These are phyloP conservation scores for Campoplex capitator DNA, from an alignment of 2,888 invertebrate genomes.

Conservation along the genomic window DNA sequence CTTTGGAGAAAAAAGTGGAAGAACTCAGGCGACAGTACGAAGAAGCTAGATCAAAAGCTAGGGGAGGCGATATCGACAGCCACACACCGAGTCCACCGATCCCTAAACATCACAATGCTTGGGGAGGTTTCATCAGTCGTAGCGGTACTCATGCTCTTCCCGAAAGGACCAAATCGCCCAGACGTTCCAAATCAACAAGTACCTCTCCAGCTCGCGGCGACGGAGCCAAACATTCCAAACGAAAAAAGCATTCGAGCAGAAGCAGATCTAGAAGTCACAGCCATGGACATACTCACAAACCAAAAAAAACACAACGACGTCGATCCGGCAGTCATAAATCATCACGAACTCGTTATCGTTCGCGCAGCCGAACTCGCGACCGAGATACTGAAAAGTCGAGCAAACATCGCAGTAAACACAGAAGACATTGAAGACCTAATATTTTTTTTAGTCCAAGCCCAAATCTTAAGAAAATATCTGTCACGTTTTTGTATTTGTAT, in stretches of 20 bases:
- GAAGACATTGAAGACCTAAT: conserved; percentile 75
- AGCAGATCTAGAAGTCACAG: conserved; percentile 84
- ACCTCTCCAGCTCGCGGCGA: conserved; percentile 80
- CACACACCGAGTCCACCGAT: conserved; percentile 85
- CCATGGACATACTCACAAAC: conserved; percentile 82
- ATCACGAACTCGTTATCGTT: conserved; percentile 81
- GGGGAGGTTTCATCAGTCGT: conserved; percentile 89
- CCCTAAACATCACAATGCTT: conserved; percentile 88
- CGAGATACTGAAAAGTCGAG: conserved; percentile 81
- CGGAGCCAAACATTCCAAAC: conserved; percentile 80
- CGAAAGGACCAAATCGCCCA: conserved; percentile 82
- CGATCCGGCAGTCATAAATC: conserved; percentile 83
- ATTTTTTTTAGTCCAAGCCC: conserved; percentile 24
- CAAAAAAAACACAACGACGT: conserved; percentile 81
- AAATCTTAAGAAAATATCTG: not conserved
- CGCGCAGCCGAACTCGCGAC: conserved; percentile 82
- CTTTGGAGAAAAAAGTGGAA: conserved; percentile 90
- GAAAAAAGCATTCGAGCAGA: conserved; percentile 83
- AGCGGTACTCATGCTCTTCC: conserved; percentile 82
- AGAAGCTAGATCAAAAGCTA: conserved; percentile 87
- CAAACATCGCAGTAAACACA: conserved; percentile 82
- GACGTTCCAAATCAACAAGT: conserved; percentile 81
- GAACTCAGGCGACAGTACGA: conserved; percentile 90
- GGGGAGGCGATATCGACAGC: conserved; percentile 85
- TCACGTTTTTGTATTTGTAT: conserved; percentile 35